Evolutionary conservation across 2,113 vertebrate genomes (phyloP), one percentile per base, ranked within the genome.

Genomic region (Centropus bengalensis): DNA sequence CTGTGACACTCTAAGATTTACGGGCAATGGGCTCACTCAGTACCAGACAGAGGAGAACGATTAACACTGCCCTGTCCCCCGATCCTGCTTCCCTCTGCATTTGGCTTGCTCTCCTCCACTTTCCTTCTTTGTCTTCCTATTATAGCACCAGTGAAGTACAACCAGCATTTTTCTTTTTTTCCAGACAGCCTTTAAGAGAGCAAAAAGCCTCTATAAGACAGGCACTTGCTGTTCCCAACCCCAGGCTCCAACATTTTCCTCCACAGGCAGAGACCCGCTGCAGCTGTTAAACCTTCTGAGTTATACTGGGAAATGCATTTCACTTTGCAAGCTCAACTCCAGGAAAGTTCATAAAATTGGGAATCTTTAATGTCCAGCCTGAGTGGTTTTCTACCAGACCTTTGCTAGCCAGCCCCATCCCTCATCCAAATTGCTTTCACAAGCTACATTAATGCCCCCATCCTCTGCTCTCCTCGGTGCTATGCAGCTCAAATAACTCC

Each of bases 121-220:
- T 81, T 74, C 54, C 54, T 60, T 86, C 80, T 83, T 74, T 33
- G 81, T 19, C 47, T 28, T 86, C 36, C 38, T 67, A 5, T 74
- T 75, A 75, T 1, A 91, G 45, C 24, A 60, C 73, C 1, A 44
- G 32, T 4, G 10, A 79, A 83, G 30, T 32, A 60, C 59, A 94
- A 79, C 32, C 15, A 82, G 12, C 10, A 77, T 59, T 86, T 86
- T 21, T 30, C 27, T 27, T 75, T 68, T 82, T 80, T 70, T 14
- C 32, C 70, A 85, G 84, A 54, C 36, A 91, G 51, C 22, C 63
- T 80, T 73, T 79, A 89, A 83, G 58, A 85, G 24, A 76, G 27
- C n/a, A 89, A 40, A 82, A 88, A 66, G 49, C 40, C 14, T 36
- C 15, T 26, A 11, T 22, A 79, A 44, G 49, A 33, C 2, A 12